Evolutionary conservation across 92 coral and sea anemone species (phyloP), one percentile per base, ranked within the genome.

Genomic region (Phenganax stokvisi): DNA sequence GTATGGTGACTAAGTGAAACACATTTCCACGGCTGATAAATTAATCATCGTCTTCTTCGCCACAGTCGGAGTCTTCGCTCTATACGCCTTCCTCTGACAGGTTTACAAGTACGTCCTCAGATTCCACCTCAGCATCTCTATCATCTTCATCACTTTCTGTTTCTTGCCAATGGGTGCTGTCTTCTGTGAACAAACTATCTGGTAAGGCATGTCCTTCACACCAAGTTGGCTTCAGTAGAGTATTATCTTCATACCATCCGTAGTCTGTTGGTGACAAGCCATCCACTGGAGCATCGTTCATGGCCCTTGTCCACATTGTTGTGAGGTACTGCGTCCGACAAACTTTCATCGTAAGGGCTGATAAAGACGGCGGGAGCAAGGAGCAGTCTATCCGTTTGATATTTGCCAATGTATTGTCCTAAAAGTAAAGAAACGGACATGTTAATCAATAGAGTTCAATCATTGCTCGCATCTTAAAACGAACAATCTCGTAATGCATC

Each of bases 321-420:
- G 77, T 52, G 37, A 72, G 4, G 5, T 52, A 72, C 20, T 72
- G 77, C 77, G 77, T 44, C 12, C 77, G 77, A 4, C 57, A 57
- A 12, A 72, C 15, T 54, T 72, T 72, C 57, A 47, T 72, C 77
- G 8, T 27, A 52, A 44, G 77, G 17, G 58, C 30, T 47, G 57
- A 17, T 4, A 72, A 27, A 37, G 57, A 72, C 3, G 58, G 72
- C 2, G 72, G 72, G 12, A 66, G 72, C 51, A 66, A 66, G 37
- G 72, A 66, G 8, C 72, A 66, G 72, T 66, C 72, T 66, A 66
- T 15, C 52, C 51, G 47, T 66, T 66, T 66, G 72, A 66, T 66
- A 15, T 66, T 66, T 66, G 72, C 72, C 52, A 66, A 17, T 7
- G 72, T 51, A 30, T 30, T 17, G 11, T 30, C 20, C 72, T 27